A percentile compares a stretch with the other conserved stretches of the same genome.
phyloP scores from a whole-genome alignment of 2,797 vertebrate species.

The Remorina albescens region DNA sequence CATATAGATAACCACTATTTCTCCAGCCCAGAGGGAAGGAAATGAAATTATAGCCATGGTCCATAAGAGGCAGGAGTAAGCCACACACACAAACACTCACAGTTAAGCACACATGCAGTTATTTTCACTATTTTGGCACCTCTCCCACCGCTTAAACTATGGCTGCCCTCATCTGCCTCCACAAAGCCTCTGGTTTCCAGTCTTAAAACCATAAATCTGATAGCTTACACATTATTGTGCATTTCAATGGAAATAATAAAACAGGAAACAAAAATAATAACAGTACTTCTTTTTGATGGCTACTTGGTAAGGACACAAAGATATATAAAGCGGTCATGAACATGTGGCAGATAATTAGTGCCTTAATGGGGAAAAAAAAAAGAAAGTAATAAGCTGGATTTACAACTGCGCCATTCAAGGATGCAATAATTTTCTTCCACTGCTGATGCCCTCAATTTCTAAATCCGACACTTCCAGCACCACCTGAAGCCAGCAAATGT shows the following conservation, averaged over 20 bases:
- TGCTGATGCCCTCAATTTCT: constrained; percentile 23
- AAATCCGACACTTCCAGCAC: constrained; percentile 6
- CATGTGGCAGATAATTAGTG: neutral
- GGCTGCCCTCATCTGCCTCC: constrained; percentile 35
- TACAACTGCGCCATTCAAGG: neutral
- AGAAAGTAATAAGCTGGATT: neutral
- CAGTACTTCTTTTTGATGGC: neutral
- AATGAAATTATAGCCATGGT: constrained; percentile 72
- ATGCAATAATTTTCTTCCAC: neutral
- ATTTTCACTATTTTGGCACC: constrained; percentile 36
- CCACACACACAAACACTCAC: constrained; percentile 14
- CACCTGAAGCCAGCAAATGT: constrained; percentile 39
- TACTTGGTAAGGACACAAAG: constrained; percentile 13
- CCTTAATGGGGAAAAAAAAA: neutral
- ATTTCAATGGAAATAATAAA: constrained; percentile 44
- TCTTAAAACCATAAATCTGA: constrained; percentile 47
- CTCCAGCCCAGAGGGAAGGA: constrained; percentile 56
- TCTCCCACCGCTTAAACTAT: constrained; percentile 44
- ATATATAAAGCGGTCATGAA: neutral
- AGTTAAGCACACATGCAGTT: constrained; percentile 21
- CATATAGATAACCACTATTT: constrained; percentile 82
- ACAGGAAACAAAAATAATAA: constrained; percentile 27
- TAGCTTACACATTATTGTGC: constrained; percentile 20
- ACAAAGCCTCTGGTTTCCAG: constrained; percentile 35
- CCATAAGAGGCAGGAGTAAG: constrained; percentile 42